Conservation (phyloP, 1,140 invertebrate species). For the Caenorhabditis elegans region DNA sequence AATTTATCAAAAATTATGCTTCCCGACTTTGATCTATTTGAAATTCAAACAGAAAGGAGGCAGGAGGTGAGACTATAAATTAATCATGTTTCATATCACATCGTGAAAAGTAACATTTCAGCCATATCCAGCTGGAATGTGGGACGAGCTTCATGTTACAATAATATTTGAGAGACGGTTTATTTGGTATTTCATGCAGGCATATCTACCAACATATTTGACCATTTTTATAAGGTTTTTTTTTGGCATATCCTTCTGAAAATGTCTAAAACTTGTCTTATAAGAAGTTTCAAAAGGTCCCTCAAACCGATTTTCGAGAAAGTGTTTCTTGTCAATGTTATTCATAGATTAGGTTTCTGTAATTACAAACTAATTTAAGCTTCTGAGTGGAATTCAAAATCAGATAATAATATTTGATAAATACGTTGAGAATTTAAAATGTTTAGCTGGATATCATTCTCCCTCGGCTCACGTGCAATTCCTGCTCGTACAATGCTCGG, state of each 20-base stretch:
- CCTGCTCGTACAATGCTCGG: slow-evolving; percentile 66
- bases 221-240: slow-evolving; percentile 64
- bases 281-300: too few relatives aligned
- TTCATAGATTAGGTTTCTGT: too few relatives aligned
- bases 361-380: too few relatives aligned
- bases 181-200: slow-evolving; percentile 65
- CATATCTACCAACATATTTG: slow-evolving; percentile 65
- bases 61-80: slow-evolving; percentile 50
- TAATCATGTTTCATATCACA: not conserved
- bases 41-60: slow-evolving; percentile 48
- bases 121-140: slow-evolving; percentile 64
- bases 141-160: slow-evolving; percentile 64
- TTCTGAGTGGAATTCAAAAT: too few relatives aligned
- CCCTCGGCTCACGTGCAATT: slow-evolving; percentile 61
- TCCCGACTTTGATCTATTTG: slow-evolving; percentile 62
- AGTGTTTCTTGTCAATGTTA: too few relatives aligned
- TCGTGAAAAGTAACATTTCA: slow-evolving; percentile 32
- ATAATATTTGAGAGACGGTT: slow-evolving; percentile 59
- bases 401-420: too few relatives aligned
- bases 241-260: too few relatives aligned
- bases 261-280: not conserved
- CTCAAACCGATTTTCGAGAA: too few relatives aligned
- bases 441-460: slow-evolving; percentile 63
- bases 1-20: slow-evolving; percentile 56
- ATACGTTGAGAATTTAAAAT: not conserved